Evolutionary conservation across 2,888 invertebrate species (phyloP), one percentile per base, ranked within the genome.

Genomic region (Baccha elongata): DNA sequence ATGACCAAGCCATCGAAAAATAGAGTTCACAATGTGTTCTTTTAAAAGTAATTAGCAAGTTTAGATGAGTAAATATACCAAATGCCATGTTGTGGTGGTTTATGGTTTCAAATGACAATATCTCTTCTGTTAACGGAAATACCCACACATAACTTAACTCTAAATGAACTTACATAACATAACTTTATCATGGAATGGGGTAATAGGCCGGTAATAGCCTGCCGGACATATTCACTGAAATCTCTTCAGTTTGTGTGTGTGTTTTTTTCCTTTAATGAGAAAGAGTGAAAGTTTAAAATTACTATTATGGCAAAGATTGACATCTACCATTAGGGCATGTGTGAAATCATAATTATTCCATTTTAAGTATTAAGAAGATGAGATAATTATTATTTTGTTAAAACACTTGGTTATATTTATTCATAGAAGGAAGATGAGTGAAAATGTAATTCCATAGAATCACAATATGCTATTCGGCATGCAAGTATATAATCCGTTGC

Each of bases 211-310:
- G 68, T 76, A 76, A 76, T 76, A 60, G 62, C 35, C 53, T 48
- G 37, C 64, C 37, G 46, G 64, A 55, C 32, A 46, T 40, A 26
- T n/a, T n/a, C n/a, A n/a, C n/a, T 37, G 19, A 21, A 44, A 52
- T 13, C 3, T 40, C 13, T 62, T 8, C n/a, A 4, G 7, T 46
- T 7, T 13, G n/a, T 5, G 13, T 26, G 3, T n/a, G n/a, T n/a
- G 4, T 3, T 58, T 35, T 50, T 15, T 21, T 15, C 6, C n/a
- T 19, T 26, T 19, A 29, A 29, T 19, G 62, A 68, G 62, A 53
- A 62, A 35, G 5, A 69, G 75, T 69, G 75, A 76, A 76, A 76
- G 68, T 76, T 76, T 62, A 46, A 53, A 55, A 64, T 46, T 62
- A 40, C 29, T 62, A n/a, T 55, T 76, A 53, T 35, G 68, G 50